Conservation (phyloP, 2,113 vertebrate genomes). For the Petrocephalus zakoni region DNA sequence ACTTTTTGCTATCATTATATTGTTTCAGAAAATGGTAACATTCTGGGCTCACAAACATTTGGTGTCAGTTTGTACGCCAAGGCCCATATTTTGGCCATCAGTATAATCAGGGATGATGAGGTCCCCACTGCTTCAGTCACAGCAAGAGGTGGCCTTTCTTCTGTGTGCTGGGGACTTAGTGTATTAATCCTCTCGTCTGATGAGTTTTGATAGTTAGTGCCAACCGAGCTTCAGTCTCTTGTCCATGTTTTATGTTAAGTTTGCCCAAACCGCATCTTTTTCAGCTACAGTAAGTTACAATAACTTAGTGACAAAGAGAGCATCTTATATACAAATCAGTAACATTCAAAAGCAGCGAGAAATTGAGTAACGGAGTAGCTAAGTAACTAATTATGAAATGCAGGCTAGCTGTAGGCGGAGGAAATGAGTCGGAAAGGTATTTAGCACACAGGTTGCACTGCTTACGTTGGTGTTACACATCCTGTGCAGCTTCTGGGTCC, state of each 20-base stretch:
- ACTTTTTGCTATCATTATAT: not conserved
- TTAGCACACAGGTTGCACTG: constrained; percentile 14
- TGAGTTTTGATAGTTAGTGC: not conserved
- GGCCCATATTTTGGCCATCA: not conserved
- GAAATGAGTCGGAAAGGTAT: not conserved
- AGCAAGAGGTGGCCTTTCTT: not conserved
- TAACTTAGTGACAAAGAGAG: not conserved
- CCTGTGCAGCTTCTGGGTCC: constrained; percentile 66
- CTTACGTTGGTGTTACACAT: constrained; percentile 82
- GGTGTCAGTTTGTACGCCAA: not conserved
- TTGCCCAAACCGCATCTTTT: not conserved
- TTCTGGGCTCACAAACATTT: not conserved
- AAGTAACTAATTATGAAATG: not conserved
- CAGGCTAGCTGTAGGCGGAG: not conserved
- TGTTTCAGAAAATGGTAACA: not conserved
- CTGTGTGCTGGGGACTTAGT: not conserved
- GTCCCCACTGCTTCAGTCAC: not conserved
- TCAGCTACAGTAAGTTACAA: not conserved
- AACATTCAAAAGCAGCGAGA: not conserved
- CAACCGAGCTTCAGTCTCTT: not conserved
- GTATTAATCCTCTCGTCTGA: not conserved
- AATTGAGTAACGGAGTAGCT: not conserved
- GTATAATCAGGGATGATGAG: not conserved
- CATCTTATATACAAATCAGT: not conserved
- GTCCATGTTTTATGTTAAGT: not conserved